Evolutionary conservation across 2,797 vertebrate genomes (phyloP).

Genomic region (Malurus leucopterus): DNA sequence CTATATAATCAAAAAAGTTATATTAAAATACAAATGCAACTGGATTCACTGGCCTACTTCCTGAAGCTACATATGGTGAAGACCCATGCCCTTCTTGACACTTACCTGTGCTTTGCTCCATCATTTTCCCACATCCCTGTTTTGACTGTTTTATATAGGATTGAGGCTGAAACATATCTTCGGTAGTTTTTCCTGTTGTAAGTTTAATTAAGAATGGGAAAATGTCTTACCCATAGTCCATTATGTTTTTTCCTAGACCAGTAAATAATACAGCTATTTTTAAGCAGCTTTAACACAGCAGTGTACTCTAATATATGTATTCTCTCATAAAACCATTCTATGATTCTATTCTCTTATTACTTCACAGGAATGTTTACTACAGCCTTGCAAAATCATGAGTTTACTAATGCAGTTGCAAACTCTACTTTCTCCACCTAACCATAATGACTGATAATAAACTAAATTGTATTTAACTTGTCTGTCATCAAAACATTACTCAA

Average conservation of each 20-base stretch:
- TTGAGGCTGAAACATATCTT: slow-evolving; percentile 85
- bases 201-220: slow-evolving; percentile 86
- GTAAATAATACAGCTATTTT: slow-evolving; percentile 76
- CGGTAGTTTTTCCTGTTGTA: slow-evolving; percentile 85
- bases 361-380: slow-evolving; percentile 65
- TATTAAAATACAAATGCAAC: slow-evolving; percentile 44
- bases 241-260: slow-evolving; percentile 74
- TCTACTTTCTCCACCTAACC: slow-evolving; percentile 8
- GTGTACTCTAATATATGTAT: slow-evolving; percentile 59
- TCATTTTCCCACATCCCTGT: slow-evolving; percentile 84
- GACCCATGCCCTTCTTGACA: slow-evolving; percentile 69
- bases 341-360: slow-evolving; percentile 14
- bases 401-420: slow-evolving; percentile 32
- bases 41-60: slow-evolving; percentile 59
- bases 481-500: slow-evolving; percentile 4
- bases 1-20: slow-evolving; percentile 24
- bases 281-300: slow-evolving; percentile 68
- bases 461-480: neutral
- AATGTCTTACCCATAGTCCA: slow-evolving; percentile 81
- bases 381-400: slow-evolving; percentile 61
- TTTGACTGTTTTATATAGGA: slow-evolving; percentile 86
- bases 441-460: slow-evolving; percentile 31
- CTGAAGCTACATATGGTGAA: slow-evolving; percentile 71
- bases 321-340: slow-evolving; percentile 36
- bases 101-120: slow-evolving; percentile 80